A percentile compares a stretch with the other conserved stretches of the same genome.
Evolutionary conservation across 2,797 vertebrate genomes (phyloP).

Genomic region (Coreius guichenoti): DNA sequence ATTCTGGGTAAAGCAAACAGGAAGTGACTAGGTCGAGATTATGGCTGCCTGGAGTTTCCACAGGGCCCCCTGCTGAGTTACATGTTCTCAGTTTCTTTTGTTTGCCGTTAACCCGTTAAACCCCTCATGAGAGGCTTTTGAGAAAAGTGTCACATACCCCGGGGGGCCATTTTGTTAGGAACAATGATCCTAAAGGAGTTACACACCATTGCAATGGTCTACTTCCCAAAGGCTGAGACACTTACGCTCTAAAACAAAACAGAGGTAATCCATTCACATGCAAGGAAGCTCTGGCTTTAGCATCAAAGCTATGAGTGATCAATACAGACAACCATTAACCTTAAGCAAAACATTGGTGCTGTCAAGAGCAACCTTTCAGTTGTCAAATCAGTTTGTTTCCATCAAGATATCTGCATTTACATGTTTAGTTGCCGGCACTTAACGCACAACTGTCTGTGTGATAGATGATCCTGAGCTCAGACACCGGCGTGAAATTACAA

Average conservation of each 20-base stretch:
- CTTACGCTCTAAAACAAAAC: conserved; percentile 47
- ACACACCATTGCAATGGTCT: conserved; percentile 75
- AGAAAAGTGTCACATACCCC: conserved; percentile 81
- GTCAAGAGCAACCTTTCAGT: neutral
- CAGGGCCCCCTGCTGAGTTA: conserved; percentile 78
- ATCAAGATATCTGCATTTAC: conserved; percentile 2
- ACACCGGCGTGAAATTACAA: conserved; percentile 78
- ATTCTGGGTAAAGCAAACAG: conserved; percentile 69
- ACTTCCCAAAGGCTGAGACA: conserved; percentile 40
- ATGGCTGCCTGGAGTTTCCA: conserved; percentile 76
- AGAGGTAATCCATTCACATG: conserved; percentile 31
- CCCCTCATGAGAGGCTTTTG: conserved; percentile 81
- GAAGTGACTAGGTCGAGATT: conserved; percentile 74
- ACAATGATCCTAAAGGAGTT: conserved; percentile 84
- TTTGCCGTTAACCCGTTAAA: conserved; percentile 85
- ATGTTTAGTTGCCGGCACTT: conserved; percentile 30
- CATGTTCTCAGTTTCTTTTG: conserved; percentile 82
- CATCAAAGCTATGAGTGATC: conserved; percentile 28
- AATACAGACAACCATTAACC: conserved; percentile 10
- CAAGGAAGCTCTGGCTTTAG: conserved; percentile 25
- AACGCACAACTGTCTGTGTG: conserved; percentile 72
- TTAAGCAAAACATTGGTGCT: neutral
- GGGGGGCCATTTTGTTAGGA: conserved; percentile 80
- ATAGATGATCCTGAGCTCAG: conserved; percentile 79
- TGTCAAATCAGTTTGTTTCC: conserved; percentile 17